phyloP scores from a whole-genome alignment of 1,140 invertebrate species.

The Heliconius melpomene region DNA sequence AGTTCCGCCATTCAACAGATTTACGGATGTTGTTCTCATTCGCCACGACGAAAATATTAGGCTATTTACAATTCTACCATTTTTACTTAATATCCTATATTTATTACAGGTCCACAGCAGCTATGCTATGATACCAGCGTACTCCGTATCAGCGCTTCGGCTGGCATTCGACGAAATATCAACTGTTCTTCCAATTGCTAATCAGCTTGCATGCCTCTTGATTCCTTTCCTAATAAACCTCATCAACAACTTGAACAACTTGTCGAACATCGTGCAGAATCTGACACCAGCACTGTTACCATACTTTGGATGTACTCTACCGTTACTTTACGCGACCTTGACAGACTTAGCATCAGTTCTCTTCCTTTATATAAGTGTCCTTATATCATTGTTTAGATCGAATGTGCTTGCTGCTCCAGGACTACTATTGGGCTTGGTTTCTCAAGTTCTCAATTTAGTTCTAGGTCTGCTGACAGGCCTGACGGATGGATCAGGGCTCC shows the following conservation, averaged over 20 bases:
- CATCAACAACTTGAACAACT: slow-evolving; percentile 70
- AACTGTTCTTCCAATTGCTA: slow-evolving; percentile 62
- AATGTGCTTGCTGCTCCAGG: slow-evolving; percentile 69
- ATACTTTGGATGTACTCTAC: slow-evolving; percentile 71
- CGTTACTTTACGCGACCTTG: slow-evolving; percentile 65
- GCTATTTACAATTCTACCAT: not conserved
- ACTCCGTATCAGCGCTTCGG: slow-evolving; percentile 64
- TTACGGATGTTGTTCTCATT: too few species aligned
- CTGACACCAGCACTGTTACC: slow-evolving; percentile 67
- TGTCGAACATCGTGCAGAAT: slow-evolving; percentile 72
- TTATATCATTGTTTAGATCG: slow-evolving; percentile 69
- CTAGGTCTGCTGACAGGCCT: slow-evolving; percentile 60
- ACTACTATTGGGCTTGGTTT: slow-evolving; percentile 56
- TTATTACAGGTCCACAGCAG: slow-evolving; percentile 55
- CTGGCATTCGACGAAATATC: slow-evolving; percentile 72
- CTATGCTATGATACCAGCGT: slow-evolving; percentile 72
- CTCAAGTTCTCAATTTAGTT: slow-evolving; percentile 64
- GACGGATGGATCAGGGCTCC: slow-evolving; percentile 57
- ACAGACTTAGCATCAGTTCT: slow-evolving; percentile 72
- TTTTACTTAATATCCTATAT: not conserved
- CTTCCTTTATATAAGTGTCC: slow-evolving; percentile 69
- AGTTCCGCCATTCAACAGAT: too few species aligned
- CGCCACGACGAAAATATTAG: not conserved
- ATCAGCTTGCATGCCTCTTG: slow-evolving; percentile 64
- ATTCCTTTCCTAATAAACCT: slow-evolving; percentile 70